Evolutionary conservation across 2,888 invertebrate genomes (phyloP), one percentile per base, ranked within the genome.

Genomic region (Elegia similella): DNA sequence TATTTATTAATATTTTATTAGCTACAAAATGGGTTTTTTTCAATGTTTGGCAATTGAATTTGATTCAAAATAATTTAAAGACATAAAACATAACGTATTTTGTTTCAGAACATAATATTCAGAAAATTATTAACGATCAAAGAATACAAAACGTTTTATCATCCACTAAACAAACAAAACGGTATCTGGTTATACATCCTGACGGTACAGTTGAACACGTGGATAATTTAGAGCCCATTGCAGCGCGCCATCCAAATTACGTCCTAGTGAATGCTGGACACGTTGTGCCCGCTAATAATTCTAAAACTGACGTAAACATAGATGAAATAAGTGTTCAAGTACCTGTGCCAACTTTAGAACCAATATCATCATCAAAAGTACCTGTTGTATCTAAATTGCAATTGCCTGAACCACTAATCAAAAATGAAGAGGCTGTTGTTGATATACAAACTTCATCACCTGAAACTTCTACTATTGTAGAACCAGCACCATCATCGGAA

Each of bases 201-300:
- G 70, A 82, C 64, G 82, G 81, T 43, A 77, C 68, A 16, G 58
- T 80, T 12, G 79, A 83, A 54, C 63, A 78, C 46, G 57, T 76
- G 6, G 75, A 85, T 55, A 63, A 66, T 6, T 52, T 82, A 16
- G 69, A 78, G 34, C 47, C 58, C 2, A 59, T 74, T 29, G 46
- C 66, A 10, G 59, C 66, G 47, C 66, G 59, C 34, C 60, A 74
- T 66, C 72, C 77, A 34, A 71, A 80, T 52, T 67, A 70, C 38
- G 47, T 71, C 42, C 59, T 73, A 42, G 55, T 72, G 16, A 65
- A 70, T 38, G 62, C 65, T 30, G 66, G 62, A n/a, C 52, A 59
- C 6, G 52, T 62, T 15, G 32, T 47, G 29, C 1, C 42, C 30
- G 1, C 42, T 6, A 61, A 53, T 13, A 38, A 23, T 12, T 16